Conservation (phyloP, 2,888 invertebrate genomes). For the Eulithis prunata region DNA sequence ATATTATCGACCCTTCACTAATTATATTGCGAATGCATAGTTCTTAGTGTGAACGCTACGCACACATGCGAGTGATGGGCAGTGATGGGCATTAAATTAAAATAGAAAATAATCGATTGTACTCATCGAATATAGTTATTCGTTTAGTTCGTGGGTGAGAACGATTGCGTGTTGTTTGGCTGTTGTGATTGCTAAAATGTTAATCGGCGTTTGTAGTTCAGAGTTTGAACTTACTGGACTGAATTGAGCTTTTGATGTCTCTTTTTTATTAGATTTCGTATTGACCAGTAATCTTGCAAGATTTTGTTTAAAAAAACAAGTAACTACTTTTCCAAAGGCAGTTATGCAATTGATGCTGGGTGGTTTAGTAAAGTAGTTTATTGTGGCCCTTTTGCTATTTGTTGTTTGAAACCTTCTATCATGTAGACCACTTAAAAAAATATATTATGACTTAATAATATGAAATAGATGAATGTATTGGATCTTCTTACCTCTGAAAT, state of each 20-base stretch:
- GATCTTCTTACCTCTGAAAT: too few species aligned
- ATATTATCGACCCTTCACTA: conserved; percentile 83
- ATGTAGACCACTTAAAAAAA: too few species aligned
- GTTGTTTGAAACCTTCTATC: too few species aligned
- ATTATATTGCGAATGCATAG: conserved; percentile 83
- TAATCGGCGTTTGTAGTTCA: conserved; percentile 67
- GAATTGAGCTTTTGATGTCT: conserved; percentile 11
- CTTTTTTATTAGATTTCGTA: conserved; percentile 2
- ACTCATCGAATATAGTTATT: conserved; percentile 71
- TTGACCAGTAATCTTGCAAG: background rate
- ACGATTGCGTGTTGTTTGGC: conserved; percentile 66
- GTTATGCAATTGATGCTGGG: too few species aligned
- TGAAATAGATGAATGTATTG: too few species aligned
- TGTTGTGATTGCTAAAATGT: conserved; percentile 77
- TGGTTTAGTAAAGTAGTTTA: too few species aligned
- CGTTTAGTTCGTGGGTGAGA: conserved; percentile 63
- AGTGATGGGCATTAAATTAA: conserved; percentile 74
- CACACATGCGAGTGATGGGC: conserved; percentile 56
- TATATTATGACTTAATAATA: too few species aligned
- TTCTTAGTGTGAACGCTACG: conserved; percentile 43
- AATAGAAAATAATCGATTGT: conserved; percentile 69
- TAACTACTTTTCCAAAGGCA: too few species aligned
- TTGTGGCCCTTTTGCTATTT: too few species aligned
- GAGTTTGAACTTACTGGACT: conserved; percentile 56
- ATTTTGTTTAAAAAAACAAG: too few species aligned